A percentile compares a stretch with the other conserved stretches of the same genome.
phyloP scores from a whole-genome alignment of 2,888 invertebrate species.

The Dyspetes luteomarginatus region DNA sequence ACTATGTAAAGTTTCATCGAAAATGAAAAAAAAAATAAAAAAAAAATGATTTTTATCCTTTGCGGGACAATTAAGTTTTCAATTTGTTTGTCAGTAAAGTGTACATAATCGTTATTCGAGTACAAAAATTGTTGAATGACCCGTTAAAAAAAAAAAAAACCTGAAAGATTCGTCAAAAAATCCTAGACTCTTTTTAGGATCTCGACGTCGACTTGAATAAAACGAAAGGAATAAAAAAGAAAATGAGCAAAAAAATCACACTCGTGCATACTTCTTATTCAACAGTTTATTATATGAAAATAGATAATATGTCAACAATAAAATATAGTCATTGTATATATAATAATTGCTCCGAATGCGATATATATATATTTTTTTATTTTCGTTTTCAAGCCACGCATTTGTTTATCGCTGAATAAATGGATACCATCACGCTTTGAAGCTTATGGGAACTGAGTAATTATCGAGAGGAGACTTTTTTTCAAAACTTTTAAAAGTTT shows the following conservation, averaged over 20 bases:
- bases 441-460: conserved; percentile 21
- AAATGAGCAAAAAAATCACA: background rate
- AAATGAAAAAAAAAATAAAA: conserved; percentile 31
- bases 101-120: too few relatives aligned
- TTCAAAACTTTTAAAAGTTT: background rate
- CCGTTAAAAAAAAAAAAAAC: too few relatives aligned
- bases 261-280: conserved; percentile 41
- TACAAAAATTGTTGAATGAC: too few relatives aligned
- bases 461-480: conserved; percentile 14
- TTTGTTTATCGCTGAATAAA: conserved; percentile 27
- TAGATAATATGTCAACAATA: conserved; percentile 68
- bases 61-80: too few relatives aligned
- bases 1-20: conserved; percentile 19
- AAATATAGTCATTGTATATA: conserved; percentile 64
- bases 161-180: too few relatives aligned
- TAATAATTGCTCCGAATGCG: conserved; percentile 60
- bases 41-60: too few relatives aligned
- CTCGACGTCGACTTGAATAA: background rate
- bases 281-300: conserved; percentile 67
- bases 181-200: too few relatives aligned
- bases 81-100: too few relatives aligned
- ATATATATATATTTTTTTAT: conserved; percentile 53
- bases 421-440: conserved; percentile 18
- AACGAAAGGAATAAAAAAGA: background rate
- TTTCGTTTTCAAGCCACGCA: conserved; percentile 54